phyloP scores from a whole-genome alignment of 2,888 invertebrate genomes.

The Lepidochrysops patricia region DNA sequence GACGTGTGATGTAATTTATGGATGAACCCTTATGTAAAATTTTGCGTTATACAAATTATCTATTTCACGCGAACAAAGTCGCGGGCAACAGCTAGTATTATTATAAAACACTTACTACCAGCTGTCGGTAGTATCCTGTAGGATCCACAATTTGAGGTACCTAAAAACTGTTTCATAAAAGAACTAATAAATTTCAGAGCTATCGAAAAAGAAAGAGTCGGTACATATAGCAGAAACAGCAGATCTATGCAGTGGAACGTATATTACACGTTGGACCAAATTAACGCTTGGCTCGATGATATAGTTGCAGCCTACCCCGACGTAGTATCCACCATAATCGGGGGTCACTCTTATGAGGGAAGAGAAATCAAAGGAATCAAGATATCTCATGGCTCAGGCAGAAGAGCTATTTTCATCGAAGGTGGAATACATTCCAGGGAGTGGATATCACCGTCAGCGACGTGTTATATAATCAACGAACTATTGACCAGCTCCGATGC shows the following conservation, averaged over 20 bases:
- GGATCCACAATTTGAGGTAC: too few species aligned
- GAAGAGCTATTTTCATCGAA: constrained; percentile 51
- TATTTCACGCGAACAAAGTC: too few species aligned
- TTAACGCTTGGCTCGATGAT: constrained; percentile 74
- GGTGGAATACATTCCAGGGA: constrained; percentile 83
- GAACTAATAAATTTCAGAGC: constrained; percentile 43
- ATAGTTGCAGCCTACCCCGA: constrained; percentile 57
- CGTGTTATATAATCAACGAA: constrained; percentile 76
- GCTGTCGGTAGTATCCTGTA: too few species aligned
- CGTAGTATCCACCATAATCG: constrained; percentile 48
- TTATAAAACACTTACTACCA: too few species aligned
- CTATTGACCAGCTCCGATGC: constrained; percentile 70
- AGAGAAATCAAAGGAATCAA: constrained; percentile 63
- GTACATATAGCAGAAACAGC: constrained; percentile 36
- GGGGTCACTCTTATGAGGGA: constrained; percentile 62
- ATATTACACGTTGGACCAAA: constrained; percentile 76
- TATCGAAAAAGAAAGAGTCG: constrained; percentile 62
- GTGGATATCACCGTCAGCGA: constrained; percentile 80
- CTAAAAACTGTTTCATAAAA: not conserved
- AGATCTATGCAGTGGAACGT: constrained; percentile 69
- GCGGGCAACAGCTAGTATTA: too few species aligned
- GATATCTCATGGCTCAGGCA: constrained; percentile 50
- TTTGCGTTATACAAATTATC: too few species aligned
- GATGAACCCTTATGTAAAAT: too few species aligned
- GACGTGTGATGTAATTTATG: too few species aligned